Evolutionary conservation across 1,140 invertebrate species (phyloP), one percentile per base, ranked within the genome.

Genomic region (Schlechtendalia chinensis): DNA sequence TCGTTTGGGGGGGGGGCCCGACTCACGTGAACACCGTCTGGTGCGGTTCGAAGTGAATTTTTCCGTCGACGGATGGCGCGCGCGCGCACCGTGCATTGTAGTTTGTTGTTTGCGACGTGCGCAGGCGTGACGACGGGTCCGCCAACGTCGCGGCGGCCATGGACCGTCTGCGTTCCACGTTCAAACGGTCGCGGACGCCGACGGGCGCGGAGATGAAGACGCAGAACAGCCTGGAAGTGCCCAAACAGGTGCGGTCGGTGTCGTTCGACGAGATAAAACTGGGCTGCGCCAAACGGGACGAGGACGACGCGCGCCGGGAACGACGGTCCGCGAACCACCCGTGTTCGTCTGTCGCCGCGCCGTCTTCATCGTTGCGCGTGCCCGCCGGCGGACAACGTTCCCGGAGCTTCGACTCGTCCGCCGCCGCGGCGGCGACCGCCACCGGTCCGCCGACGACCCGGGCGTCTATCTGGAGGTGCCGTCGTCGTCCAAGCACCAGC

Each of bases 201-300:
- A 95, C 93, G 71, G 93, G 93, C 72, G 91, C 92, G 83, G 93
- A 94, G 86, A 94, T 94, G 93, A 94, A 94, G 88, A 93, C 92
- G 81, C 93, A 94, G 85, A 93, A 92, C 87, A 94, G 93, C 85
- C 89, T 95, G 81, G 93, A 94, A 85, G 93, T 94, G 81, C 93
- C 93, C 54, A 94, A 94, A 85, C 93, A 94, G 88, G 91, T 94
- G 83, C 90, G 91, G 79, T 94, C 93, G 58, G 93, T 93, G 56
- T 94, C 93, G 77, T 95, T 94, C 87, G 93, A 95, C 87, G 93
- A 95, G 87, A 94, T 94, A 84, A 92, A 94, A 84, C 85, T 94
- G 83, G 92, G 93, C 83, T 89, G 91, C 39, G 14, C 74, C n/a
- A 79, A 79, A 22, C 56, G 74, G 58, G 74, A 79, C 32, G 74